A percentile compares a stretch with the other conserved stretches of the same genome.
These are phyloP conservation scores for Caenorhabditis sulstoni DNA, from an alignment of 2,888 invertebrate genomes.

Conservation along the genomic window DNA sequence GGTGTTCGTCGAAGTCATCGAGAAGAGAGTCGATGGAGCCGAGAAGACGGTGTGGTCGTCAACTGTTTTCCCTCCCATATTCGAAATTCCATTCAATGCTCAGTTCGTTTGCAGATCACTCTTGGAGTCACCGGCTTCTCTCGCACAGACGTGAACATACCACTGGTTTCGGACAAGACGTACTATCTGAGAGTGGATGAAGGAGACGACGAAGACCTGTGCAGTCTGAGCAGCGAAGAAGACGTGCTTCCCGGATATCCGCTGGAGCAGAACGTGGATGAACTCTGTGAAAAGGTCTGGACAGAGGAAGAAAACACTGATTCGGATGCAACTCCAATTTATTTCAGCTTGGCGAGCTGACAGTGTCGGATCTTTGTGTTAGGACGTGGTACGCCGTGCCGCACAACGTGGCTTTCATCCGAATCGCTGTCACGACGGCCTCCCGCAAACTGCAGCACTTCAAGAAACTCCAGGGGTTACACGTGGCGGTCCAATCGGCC, in stretches of 20 bases:
- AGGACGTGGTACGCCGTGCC: conserved; percentile 9
- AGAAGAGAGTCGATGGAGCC: background rate
- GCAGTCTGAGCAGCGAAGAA: conserved; percentile 19
- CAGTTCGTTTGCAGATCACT: conserved; percentile 28
- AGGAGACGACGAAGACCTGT: conserved; percentile 7
- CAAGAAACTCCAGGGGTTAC: conserved; percentile 22
- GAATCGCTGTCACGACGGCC: background rate
- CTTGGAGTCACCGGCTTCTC: conserved; percentile 23
- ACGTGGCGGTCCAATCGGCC: conserved; percentile 9
- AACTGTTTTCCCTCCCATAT: no score
- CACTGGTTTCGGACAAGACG: background rate
- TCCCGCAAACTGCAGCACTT: conserved; percentile 4
- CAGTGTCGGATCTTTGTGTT: conserved; percentile 4
- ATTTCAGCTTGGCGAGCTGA: conserved; percentile 21
- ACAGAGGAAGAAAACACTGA: no score
- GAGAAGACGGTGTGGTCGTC: conserved; percentile 12
- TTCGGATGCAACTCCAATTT: background rate
- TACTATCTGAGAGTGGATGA: conserved; percentile 31
- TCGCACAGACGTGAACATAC: background rate
- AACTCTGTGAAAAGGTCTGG: conserved; percentile 34
- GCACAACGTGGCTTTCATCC: conserved; percentile 4
- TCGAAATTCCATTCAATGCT: no score
- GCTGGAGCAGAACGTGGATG: conserved; percentile 32
- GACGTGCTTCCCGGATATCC: conserved; percentile 32
- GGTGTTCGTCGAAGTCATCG: conserved; percentile 29